Conservation (phyloP, 2,888 invertebrate species). For the Drosophila birchii region DNA sequence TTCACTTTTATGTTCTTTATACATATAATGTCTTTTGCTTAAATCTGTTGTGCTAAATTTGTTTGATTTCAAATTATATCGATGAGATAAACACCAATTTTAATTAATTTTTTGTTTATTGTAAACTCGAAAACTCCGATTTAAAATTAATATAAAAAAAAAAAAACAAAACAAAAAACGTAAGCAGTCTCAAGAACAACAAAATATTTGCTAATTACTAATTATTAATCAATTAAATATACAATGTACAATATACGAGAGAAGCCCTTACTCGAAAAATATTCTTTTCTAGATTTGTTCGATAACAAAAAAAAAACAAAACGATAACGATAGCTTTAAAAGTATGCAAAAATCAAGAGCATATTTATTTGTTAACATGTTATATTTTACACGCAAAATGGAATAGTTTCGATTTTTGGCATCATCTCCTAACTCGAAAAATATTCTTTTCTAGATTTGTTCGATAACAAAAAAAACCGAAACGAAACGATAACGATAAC, state of each 20-base stretch:
- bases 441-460: conserved; percentile 1
- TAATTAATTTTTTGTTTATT: background rate
- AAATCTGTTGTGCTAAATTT: conserved; percentile 30
- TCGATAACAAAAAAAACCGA: background rate
- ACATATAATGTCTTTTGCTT: conserved; percentile 38
- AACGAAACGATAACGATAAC: conserved; percentile 6
- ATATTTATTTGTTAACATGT: background rate
- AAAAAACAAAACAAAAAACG: background rate
- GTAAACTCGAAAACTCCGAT: conserved; percentile 27
- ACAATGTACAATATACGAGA: conserved; percentile 6
- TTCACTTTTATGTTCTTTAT: conserved; percentile 56
- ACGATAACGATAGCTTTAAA: conserved; percentile 10
- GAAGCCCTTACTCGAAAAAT: conserved; percentile 3
- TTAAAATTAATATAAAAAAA: background rate
- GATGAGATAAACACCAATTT: conserved; percentile 27
- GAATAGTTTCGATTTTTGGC: background rate
- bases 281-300: conserved; percentile 2
- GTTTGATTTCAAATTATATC: conserved; percentile 16
- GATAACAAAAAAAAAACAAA: background rate
- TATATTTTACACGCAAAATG: background rate
- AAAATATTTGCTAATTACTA: conserved; percentile 6
- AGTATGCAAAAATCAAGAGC: conserved; percentile 19
- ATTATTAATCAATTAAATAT: conserved; percentile 1
- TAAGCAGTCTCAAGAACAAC: conserved; percentile 9
- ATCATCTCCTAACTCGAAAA: conserved; percentile 7